Evolutionary conservation across 2,113 vertebrate species (phyloP), one percentile per base, ranked within the genome.

Genomic region (Aviceda subcristata): DNA sequence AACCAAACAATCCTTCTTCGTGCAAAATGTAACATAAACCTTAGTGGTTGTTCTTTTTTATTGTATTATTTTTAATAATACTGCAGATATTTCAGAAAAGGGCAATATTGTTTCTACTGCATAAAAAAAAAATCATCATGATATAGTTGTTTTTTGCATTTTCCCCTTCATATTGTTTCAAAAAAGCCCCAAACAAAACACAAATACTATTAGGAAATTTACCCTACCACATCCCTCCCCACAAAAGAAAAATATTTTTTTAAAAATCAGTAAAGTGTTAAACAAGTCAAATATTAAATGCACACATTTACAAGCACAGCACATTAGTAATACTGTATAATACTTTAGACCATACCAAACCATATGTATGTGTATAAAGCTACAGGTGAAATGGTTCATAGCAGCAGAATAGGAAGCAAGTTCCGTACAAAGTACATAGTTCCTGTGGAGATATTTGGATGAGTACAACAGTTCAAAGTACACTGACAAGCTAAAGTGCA

Each of bases 101-200:
- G 97, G 97, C 97, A 98, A 95, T 90, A 96, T 97, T 95, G 94
- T 98, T 96, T 98, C 98, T 98, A 98, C 87, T 27, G 96, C 98
- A 98, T 99, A 99, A 99, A 99, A 98, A 99, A 98, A 98, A 99
- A 98, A 97, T 98, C 97, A 95, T 96, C 96, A 97, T n/a, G 76
- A 97, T 64, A 84, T 63, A 87, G 77, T 94, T 86, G 87, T 2
- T 30, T 81, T 96, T 88, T 56, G 29, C 64, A 75, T 74, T 81
- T 75, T 43, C 13, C 69, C 79, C 87, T 90, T 95, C 80, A 74
- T 53, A 74, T 60, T 97, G 95, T 97, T 89, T 95, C 91, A 43
- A 72, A 91, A 77, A 97, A 97, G 82, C 36, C 4, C 24, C 30
- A 6, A 59, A 86, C 45, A 93, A 94, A 98, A 90, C 96, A 21